Conservation (phyloP, 2,888 invertebrate genomes). For the Homarus gammarus region DNA sequence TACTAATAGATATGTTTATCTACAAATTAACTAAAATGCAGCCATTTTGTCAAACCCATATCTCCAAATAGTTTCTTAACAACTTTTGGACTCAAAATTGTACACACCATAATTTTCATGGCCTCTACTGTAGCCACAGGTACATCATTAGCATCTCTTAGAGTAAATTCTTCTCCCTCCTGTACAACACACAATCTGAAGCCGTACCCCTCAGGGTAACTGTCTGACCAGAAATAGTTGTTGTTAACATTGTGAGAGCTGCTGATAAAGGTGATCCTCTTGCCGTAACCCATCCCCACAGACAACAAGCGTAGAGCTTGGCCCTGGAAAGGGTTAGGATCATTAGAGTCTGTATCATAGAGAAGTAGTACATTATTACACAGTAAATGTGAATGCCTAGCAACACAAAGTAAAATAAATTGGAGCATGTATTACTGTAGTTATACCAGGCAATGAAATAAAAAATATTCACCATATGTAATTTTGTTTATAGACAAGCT, state of each 20-base stretch:
- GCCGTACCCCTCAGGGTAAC: conserved; percentile 86
- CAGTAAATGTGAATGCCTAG: not conserved
- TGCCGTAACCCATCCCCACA: conserved; percentile 87
- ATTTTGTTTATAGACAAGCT: no score
- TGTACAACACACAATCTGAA: conserved; percentile 86
- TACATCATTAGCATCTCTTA: conserved; percentile 85
- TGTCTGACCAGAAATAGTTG: conserved; percentile 90
- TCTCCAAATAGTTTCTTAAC: no score
- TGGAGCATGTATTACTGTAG: not conserved
- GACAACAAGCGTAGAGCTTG: conserved; percentile 84
- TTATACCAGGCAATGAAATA: not conserved
- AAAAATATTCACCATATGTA: no score
- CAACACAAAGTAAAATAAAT: not conserved
- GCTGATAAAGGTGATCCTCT: conserved; percentile 86
- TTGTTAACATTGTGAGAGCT: conserved; percentile 83
- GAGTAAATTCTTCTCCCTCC: conserved; percentile 86
- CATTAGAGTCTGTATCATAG: no score
- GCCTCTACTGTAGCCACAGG: conserved; percentile 86
- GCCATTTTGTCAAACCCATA: no score
- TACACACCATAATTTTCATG: conserved; percentile 84
- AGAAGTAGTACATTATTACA: no score
- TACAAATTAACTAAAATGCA: no score
- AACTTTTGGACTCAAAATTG: no score
- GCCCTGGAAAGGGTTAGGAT: conserved; percentile 83
- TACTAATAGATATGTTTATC: no score